Conservation (phyloP, 2,113 vertebrate genomes). For the Elaphurus davidianus region DNA sequence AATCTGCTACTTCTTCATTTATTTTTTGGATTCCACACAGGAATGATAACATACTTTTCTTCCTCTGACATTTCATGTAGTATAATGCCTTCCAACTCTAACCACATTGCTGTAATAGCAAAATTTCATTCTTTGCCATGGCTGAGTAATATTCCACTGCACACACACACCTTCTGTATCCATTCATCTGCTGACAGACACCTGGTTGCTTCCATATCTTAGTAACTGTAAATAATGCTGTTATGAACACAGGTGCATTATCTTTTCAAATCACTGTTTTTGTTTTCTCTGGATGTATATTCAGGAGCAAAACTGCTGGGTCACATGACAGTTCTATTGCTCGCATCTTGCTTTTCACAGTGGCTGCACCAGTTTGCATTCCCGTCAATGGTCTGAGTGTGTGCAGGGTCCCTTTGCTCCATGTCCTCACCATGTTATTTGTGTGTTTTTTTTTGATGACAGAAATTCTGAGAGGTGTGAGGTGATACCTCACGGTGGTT, state of each 20-base stretch:
- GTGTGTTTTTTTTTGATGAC: background rate
- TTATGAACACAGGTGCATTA: background rate
- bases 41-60: background rate
- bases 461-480: background rate
- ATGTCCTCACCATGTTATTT: accelerated
- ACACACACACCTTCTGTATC: background rate
- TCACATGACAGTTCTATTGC: accelerated
- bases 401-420: background rate
- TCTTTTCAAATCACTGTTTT: background rate
- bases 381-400: background rate
- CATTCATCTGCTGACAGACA: background rate
- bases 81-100: background rate
- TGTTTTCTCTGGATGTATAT: background rate
- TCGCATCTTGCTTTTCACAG: accelerated
- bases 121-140: background rate
- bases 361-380: background rate
- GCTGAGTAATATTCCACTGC: background rate
- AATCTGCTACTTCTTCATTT: background rate
- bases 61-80: background rate
- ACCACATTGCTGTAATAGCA: background rate
- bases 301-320: background rate
- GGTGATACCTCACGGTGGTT: background rate
- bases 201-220: background rate
- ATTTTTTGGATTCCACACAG: background rate
- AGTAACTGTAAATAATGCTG: background rate